These are phyloP conservation scores for Hippasteria phrygiana DNA, from an alignment of 53 echinoderm and acorn worm species.

Conservation along the genomic window DNA sequence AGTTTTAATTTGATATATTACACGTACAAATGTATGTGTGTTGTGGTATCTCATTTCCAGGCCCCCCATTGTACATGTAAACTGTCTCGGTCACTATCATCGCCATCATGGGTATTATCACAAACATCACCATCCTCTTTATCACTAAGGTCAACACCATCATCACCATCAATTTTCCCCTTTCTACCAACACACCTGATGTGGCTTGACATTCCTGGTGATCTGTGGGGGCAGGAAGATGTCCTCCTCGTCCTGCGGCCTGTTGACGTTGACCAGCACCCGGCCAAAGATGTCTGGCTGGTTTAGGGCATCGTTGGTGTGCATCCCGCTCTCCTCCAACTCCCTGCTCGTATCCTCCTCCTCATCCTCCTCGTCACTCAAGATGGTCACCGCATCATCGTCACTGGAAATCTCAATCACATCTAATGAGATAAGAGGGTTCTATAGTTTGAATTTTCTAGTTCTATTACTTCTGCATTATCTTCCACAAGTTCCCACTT, in stretches of 20 bases:
- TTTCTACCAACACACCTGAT: slow-evolving; percentile 72
- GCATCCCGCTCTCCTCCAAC: slow-evolving; percentile 79
- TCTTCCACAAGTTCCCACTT: too few relatives aligned
- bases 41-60: too few relatives aligned
- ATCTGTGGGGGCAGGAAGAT: slow-evolving; percentile 82
- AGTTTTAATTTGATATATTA: too few relatives aligned
- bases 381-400: slow-evolving; percentile 88
- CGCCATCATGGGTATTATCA: too few relatives aligned
- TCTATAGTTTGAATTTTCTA: too few relatives aligned
- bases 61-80: too few relatives aligned
- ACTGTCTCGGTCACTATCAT: too few relatives aligned
- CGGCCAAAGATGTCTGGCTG: slow-evolving; percentile 83
- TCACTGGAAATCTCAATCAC: slow-evolving; percentile 88
- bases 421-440: slow-evolving; percentile 35
- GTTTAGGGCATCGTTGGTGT: slow-evolving; percentile 87
- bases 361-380: slow-evolving; percentile 72
- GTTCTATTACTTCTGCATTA: background rate
- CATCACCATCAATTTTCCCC: background rate
- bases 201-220: slow-evolving; percentile 75
- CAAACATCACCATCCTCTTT: too few relatives aligned
- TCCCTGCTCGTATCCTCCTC: slow-evolving; percentile 67
- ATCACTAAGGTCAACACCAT: background rate
- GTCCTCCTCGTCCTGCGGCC: slow-evolving; percentile 89
- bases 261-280: slow-evolving; percentile 86
- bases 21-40: too few relatives aligned